Conservation (phyloP, 2,113 vertebrate species). For the Cinclus mexicanus region DNA sequence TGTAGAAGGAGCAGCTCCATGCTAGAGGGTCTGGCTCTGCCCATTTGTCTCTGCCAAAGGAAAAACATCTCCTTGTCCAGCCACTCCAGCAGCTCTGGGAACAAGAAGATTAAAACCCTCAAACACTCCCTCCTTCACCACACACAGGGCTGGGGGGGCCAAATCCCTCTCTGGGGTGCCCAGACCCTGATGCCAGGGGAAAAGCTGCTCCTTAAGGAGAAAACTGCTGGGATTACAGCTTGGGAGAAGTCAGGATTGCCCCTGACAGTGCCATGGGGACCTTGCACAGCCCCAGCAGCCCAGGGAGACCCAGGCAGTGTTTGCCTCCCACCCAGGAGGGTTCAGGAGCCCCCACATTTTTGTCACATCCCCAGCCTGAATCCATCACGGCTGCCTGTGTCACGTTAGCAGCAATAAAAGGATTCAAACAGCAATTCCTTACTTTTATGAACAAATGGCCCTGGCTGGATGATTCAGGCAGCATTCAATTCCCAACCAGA, state of each 20-base stretch:
- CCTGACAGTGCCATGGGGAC: background rate
- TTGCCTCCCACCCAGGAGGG: background rate
- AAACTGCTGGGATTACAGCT: background rate
- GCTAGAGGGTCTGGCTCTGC: background rate
- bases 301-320: background rate
- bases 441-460: slow-evolving; percentile 61
- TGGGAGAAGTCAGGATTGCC: background rate
- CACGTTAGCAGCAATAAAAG: slow-evolving; percentile 31
- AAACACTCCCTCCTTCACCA: background rate
- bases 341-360: background rate
- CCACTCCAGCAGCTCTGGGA: background rate
- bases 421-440: slow-evolving; percentile 58
- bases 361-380: background rate
- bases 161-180: background rate
- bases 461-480: slow-evolving; percentile 63
- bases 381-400: background rate
- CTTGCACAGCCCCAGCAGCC: background rate
- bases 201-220: background rate
- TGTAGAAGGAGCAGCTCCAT: background rate
- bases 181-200: accelerated
- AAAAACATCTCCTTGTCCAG: background rate
- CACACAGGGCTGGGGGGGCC: too few relatives aligned
- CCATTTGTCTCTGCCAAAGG: slow-evolving; percentile 46
- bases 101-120: background rate
- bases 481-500: slow-evolving; percentile 44